Base-by-base conservation (phyloP, 2,888 invertebrate species). In the Noctua comes region DNA sequence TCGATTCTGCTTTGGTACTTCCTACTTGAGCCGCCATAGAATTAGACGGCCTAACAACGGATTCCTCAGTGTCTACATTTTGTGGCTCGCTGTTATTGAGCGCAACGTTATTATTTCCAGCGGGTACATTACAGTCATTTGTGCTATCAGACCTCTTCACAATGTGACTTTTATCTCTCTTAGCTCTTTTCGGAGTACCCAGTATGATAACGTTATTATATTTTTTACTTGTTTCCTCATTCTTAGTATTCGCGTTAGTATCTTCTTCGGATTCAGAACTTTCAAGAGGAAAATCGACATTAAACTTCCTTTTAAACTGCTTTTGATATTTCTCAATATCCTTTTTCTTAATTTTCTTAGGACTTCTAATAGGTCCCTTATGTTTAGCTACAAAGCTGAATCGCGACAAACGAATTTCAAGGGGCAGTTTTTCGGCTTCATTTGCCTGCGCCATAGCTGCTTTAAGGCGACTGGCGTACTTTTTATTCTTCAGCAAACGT, bases 321-420 rank as follows among this genome's bases (percentile, higher is more conserved):
- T 91, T 93, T 73, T 94, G 91, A 81, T 92, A 92, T 79, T 90
- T 94, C 13, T 88, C 84, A 46, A 95, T 69, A 31, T 93, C 92
- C 13, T 87, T 86, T 83, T 91, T 93, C n/a, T 80, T 92, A 4
- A 95, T 73, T 88, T 93, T 90, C 92, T 95, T 89, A 83, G 97
- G 92, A 88, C 92, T 85, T 77, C 89, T 40, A 94, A 97, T 94
- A 2, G 86, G 86, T 2, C 97, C 97, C 72, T 93, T 94, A 87
- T 95, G 97, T 83, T 95, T 93, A 5, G 94, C 86, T 64, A 97
- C 84, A 84, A 97, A 97, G 83, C 97, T 96, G 78, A 93, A 97
- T 84, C 95, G 95, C 7, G 90, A 89, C 46, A 97, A 91, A 57
- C 97, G 94, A 24, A 93, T 91, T 1, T 84, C 59, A 1, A 96